phyloP scores from a whole-genome alignment of 1,140 invertebrate genomes.

The Nephila pilipes region DNA sequence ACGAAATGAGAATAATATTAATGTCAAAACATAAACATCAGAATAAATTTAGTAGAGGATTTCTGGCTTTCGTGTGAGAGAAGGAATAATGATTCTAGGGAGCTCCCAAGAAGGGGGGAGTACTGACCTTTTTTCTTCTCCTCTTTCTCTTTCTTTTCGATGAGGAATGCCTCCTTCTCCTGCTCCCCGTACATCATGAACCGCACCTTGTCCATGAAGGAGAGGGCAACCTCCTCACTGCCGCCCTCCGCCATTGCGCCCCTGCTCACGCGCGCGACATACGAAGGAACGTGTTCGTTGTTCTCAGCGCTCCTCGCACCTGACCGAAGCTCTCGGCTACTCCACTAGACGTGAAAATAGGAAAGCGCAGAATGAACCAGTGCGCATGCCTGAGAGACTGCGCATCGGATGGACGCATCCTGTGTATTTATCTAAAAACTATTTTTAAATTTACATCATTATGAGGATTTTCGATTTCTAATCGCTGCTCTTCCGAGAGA shows the following conservation, averaged over 20 bases:
- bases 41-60: too few relatives aligned
- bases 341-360: too few relatives aligned
- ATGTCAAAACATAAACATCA: too few relatives aligned
- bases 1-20: too few relatives aligned
- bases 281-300: background rate
- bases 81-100: too few relatives aligned
- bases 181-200: slow-evolving; percentile 75
- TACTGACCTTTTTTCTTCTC: slow-evolving; percentile 75
- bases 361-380: background rate
- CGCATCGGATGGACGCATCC: too few relatives aligned
- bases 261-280: background rate
- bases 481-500: too few relatives aligned
- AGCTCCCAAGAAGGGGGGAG: background rate
- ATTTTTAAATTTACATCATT: too few relatives aligned
- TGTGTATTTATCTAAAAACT: too few relatives aligned
- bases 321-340: background rate
- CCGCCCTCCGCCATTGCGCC: slow-evolving; percentile 15
- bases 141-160: slow-evolving; percentile 73
- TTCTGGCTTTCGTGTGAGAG: too few relatives aligned
- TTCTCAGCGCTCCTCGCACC: background rate
- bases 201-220: slow-evolving; percentile 70
- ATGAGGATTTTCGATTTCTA: too few relatives aligned
- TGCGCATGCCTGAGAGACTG: too few relatives aligned
- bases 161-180: slow-evolving; percentile 73
- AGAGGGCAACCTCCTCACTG: slow-evolving; percentile 49